These are phyloP conservation scores for Abrostola tripartita DNA, from an alignment of 2,888 invertebrate genomes.

Conservation along the genomic window DNA sequence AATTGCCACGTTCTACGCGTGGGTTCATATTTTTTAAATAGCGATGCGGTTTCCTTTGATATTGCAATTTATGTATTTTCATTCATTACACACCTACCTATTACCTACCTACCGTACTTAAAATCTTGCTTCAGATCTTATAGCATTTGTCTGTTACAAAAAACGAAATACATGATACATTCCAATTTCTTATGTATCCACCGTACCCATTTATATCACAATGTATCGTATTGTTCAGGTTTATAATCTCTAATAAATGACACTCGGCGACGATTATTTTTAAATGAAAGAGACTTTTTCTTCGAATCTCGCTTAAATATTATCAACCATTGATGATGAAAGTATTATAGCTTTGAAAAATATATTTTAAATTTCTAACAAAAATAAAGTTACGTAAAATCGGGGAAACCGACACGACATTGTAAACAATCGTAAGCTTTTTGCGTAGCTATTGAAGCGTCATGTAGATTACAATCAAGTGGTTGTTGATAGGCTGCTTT, in stretches of 20 bases:
- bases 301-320: background rate
- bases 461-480: conserved; percentile 33
- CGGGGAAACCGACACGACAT: conserved; percentile 29
- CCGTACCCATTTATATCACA: background rate
- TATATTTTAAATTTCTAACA: conserved; percentile 31
- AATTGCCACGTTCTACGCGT: conserved; percentile 56
- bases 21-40: conserved; percentile 30
- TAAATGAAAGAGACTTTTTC: background rate
- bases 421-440: conserved; percentile 38
- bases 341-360: conserved; percentile 14
- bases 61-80: conserved; percentile 12
- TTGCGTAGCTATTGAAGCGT: conserved; percentile 36
- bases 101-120: background rate
- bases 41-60: conserved; percentile 34
- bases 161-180: background rate
- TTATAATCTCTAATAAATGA: background rate
- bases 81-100: background rate
- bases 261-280: background rate
- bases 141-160: background rate
- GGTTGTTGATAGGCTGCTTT: conserved; percentile 22
- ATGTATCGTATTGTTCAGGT: background rate
- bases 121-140: background rate
- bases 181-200: background rate
- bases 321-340: conserved; percentile 11
- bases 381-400: conserved; percentile 42